These are phyloP conservation scores for Ditylenchus weischeri DNA, from an alignment of 2,888 invertebrate genomes.

Conservation along the genomic window DNA sequence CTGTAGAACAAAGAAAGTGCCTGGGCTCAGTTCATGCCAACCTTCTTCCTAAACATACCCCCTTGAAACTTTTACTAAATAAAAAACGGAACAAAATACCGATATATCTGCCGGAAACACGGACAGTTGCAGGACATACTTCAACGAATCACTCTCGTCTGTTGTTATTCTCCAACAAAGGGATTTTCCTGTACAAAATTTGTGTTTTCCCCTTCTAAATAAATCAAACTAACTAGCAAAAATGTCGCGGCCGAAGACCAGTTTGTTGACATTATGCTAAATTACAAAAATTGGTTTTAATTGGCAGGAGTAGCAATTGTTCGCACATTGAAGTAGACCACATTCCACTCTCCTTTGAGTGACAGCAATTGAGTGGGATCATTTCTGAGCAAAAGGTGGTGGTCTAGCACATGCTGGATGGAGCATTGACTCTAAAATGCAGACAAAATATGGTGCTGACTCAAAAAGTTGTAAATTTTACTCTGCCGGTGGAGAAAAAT, in stretches of 20 bases:
- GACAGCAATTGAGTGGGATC: not conserved
- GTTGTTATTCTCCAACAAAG: slow-evolving; percentile 21
- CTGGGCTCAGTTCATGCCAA: slow-evolving; percentile 20
- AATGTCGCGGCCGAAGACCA: slow-evolving; percentile 39
- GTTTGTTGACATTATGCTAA: slow-evolving; percentile 3
- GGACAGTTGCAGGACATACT: slow-evolving; percentile 15
- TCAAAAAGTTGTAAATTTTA: too few species aligned
- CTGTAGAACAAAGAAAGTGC: slow-evolving; percentile 14
- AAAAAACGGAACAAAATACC: not conserved
- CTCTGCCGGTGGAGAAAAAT: too few species aligned
- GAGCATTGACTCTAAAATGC: too few species aligned
- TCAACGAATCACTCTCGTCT: not conserved
- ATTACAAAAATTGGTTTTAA: not conserved
- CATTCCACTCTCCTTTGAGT: slow-evolving; percentile 8
- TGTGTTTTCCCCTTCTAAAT: too few species aligned
- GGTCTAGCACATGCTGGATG: too few species aligned
- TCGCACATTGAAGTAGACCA: slow-evolving; percentile 4
- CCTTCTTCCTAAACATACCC: not conserved
- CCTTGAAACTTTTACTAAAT: not conserved
- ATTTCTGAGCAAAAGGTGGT: too few species aligned
- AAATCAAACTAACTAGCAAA: slow-evolving; percentile 30
- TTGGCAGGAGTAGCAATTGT: not conserved
- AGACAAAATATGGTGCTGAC: too few species aligned
- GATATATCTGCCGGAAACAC: slow-evolving; percentile 6
- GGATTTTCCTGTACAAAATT: slow-evolving; percentile 23